Evolutionary conservation across 2,888 invertebrate species (phyloP), one percentile per base, ranked within the genome.

Genomic region (Clistopyga incitator): DNA sequence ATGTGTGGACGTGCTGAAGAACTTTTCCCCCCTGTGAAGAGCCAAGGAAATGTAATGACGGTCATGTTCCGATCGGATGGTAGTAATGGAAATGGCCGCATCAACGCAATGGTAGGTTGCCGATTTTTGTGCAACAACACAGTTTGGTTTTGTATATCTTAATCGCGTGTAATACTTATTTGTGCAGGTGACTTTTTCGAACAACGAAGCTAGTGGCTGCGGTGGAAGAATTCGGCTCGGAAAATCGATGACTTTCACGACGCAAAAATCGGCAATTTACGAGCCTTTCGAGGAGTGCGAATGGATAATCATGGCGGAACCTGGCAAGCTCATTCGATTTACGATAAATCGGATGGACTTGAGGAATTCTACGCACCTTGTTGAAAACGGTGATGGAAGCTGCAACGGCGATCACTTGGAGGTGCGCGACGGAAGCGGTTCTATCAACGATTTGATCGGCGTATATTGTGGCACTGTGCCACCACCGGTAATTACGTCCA

Each of bases 401-500:
- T 98, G 98, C 91, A 93, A 93, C 2, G 97, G 97, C 86, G 97
- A 98, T 92, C 96, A 94, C 87, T 89, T 98, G 10, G 96, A 97
- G 94, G 90, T 97, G 71, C 94, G 94, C 78, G 98, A 98, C 92
- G 98, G 98, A 0, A 89, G 94, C 13, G 95, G 96, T 71, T 95
- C 95, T 3, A 95, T 95, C 87, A 95, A 96, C 59, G 95, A 96
- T 78, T 86, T 95, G 20, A 95, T 97, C 23, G 96, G 95, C 0
- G 94, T 90, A 64, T 96, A 95, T 88, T 98, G 98, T 92, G 97
- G 97, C 0, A 94, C 94, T 45, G 92, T 90, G 0, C 20, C 75
- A 0, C 93, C 94, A 1, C 91, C 93, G 13, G 89, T 97, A 25
- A 89, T 97, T 25, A 91, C 92, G 1, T 95, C 97, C 0, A 95